phyloP scores from a whole-genome alignment of 2,113 vertebrate genomes.

The Petromus typicus region DNA sequence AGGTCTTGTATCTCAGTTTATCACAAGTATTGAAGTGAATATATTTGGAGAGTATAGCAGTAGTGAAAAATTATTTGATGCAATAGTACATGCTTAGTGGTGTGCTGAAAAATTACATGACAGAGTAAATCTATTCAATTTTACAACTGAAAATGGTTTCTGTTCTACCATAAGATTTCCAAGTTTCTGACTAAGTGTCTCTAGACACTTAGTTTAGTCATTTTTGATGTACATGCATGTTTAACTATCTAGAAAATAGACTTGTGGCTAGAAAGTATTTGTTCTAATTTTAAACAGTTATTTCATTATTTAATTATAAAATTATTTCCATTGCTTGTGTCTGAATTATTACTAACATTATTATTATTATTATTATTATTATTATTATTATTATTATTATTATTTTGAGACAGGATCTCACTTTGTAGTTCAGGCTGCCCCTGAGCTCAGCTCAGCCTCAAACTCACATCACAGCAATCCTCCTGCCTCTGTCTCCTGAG shows the following conservation, averaged over 20 bases:
- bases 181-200: background rate
- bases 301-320: background rate
- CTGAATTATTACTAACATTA: background rate
- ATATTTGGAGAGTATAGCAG: background rate
- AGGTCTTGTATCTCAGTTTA: background rate
- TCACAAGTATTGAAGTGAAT: background rate
- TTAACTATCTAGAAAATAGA: background rate
- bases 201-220: background rate
- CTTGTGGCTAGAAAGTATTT: background rate
- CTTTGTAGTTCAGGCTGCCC: too few species aligned
- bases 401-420: too few species aligned
- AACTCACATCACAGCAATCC: too few species aligned
- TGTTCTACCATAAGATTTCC: background rate
- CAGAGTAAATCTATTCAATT: background rate
- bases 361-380: too few species aligned
- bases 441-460: too few species aligned
- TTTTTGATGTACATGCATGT: conserved; percentile 24
- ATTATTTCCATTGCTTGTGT: background rate
- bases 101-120: background rate
- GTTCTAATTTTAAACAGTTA: background rate
- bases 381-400: too few species aligned
- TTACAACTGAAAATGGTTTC: background rate
- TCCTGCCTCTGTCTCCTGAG: too few species aligned
- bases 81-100: background rate
- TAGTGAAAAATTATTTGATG: background rate